Evolutionary conservation across 2,888 invertebrate genomes (phyloP).

Genomic region (Caenorhabditis angaria): DNA sequence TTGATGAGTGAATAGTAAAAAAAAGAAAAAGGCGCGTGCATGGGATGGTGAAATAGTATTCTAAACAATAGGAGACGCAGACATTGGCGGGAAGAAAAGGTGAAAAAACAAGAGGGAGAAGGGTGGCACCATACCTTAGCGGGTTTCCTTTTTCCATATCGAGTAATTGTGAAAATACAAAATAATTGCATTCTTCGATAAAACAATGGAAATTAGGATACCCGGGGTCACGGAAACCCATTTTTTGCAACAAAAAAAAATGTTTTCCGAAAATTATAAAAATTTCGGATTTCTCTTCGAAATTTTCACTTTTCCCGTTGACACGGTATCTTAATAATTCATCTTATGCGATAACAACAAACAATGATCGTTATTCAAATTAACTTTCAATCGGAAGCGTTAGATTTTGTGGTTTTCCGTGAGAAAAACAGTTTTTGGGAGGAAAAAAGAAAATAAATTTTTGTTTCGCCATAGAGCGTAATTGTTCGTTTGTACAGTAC

Average conservation of each 20-base stretch:
- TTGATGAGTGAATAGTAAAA: no score
- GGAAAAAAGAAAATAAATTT: no score
- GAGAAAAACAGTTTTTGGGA: no score
- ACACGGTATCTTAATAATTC: constrained; percentile 9
- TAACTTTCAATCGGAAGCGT: background rate
- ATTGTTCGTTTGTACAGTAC: no score
- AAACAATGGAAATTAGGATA: no score
- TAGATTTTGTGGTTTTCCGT: background rate
- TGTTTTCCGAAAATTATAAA: background rate
- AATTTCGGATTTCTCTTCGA: background rate
- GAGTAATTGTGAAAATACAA: background rate
- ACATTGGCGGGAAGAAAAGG: constrained; percentile 2
- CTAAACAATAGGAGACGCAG: background rate
- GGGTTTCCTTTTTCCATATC: no score
- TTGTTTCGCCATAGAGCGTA: no score
- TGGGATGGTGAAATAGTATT: background rate
- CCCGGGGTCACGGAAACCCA: no score
- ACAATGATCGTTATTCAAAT: constrained; percentile 5
- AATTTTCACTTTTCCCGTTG: background rate
- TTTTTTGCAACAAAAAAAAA: background rate
- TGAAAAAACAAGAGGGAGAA: background rate
- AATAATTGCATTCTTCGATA: background rate
- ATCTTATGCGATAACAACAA: constrained; percentile 7
- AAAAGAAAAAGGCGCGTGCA: background rate
- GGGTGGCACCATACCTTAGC: background rate